Conservation (phyloP, 2,888 invertebrate species). For the Pseudanteris insignis region DNA sequence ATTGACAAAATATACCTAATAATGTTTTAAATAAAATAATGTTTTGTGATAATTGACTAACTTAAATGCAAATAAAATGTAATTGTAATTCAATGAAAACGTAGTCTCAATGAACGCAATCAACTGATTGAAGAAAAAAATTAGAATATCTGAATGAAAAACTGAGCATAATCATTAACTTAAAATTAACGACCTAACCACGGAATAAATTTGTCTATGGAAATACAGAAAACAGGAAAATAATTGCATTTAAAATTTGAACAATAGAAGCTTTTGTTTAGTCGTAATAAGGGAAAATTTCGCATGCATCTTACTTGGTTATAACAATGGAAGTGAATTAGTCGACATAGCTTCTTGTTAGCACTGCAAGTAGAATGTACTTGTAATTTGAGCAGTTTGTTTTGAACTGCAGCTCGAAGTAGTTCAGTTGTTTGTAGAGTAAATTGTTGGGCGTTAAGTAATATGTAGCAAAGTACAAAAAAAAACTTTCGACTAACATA, state of each 20-base stretch:
- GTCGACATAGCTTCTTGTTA: slow-evolving; percentile 10
- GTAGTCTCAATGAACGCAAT: no score
- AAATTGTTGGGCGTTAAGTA: slow-evolving; percentile 12
- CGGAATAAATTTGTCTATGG: no score
- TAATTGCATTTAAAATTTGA: not conserved
- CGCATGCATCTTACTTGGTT: slow-evolving; percentile 3
- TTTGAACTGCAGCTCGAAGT: slow-evolving; percentile 13
- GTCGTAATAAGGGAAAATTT: not conserved
- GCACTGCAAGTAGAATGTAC: slow-evolving; percentile 10
- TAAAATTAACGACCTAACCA: no score
- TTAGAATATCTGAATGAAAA: no score
- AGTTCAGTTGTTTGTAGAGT: slow-evolving; percentile 13
- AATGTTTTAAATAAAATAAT: no score
- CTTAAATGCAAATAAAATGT: no score
- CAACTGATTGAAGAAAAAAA: no score
- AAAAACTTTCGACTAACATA: not conserved
- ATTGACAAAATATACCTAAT: no score
- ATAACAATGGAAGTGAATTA: slow-evolving; percentile 19
- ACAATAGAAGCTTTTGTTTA: not conserved
- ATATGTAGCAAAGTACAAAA: slow-evolving; percentile 2
- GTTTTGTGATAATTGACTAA: no score
- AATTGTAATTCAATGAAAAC: no score
- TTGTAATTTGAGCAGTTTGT: slow-evolving; percentile 24
- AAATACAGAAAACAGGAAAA: no score
- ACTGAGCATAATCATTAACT: no score